Percentiles rank a stretch among this genome's conserved stretches.
phyloP scores from a whole-genome alignment of 2,113 vertebrate genomes.

The Riparia riparia region DNA sequence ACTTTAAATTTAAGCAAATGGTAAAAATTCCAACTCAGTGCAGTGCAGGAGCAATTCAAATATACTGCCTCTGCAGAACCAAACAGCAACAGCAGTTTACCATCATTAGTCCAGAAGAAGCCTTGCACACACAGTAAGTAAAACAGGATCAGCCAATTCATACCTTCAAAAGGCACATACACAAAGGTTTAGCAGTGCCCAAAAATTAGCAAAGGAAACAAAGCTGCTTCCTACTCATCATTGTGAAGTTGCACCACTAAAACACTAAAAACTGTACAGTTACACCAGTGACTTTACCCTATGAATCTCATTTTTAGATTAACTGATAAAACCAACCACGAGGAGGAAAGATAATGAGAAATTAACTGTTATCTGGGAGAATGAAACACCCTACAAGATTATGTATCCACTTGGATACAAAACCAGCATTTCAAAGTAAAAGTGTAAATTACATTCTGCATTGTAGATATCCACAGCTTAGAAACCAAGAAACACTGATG shows the following conservation, averaged over 20 bases:
- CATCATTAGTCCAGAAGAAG: background rate
- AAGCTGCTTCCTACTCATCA: background rate
- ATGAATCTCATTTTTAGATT: background rate
- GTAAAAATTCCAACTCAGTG: background rate
- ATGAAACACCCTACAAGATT: background rate
- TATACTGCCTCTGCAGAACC: background rate
- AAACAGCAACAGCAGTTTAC: background rate
- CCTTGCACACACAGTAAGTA: background rate
- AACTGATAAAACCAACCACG: background rate
- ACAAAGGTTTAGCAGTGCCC: background rate
- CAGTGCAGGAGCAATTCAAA: background rate
- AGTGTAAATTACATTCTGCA: background rate
- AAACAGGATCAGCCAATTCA: background rate
- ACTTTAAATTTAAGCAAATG: background rate
- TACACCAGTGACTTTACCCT: background rate
- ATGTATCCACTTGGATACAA: background rate
- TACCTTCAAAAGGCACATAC: background rate
- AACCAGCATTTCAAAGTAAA: background rate
- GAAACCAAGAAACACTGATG: background rate
- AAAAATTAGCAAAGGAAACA: background rate
- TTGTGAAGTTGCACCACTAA: background rate
- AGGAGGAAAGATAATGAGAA: background rate
- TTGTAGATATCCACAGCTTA: background rate
- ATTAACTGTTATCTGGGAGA: background rate
- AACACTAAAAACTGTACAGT: background rate